phyloP scores from a whole-genome alignment of 92 coral and sea anemone species.

The Actinernus sp. region DNA sequence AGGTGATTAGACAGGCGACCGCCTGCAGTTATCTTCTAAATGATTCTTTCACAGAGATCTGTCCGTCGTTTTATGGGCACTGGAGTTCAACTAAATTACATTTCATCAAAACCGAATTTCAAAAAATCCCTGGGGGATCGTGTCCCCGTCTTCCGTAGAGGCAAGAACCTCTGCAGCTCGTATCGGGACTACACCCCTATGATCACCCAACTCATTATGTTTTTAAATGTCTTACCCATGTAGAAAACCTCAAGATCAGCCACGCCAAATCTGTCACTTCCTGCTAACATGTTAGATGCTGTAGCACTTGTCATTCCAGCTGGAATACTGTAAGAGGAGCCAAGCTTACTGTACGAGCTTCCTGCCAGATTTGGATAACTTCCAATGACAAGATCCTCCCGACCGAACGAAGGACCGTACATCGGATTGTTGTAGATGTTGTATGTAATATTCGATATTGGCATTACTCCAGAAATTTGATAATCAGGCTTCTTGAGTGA shows the following conservation, averaged over 20 bases:
- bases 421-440: not conserved
- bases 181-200: not conserved
- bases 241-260: constrained; percentile 36
- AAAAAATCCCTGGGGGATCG: no score
- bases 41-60: no score
- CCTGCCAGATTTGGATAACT: constrained; percentile 3
- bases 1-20: no score
- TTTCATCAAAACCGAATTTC: no score
- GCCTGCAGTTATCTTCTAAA: no score
- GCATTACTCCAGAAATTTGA: not conserved
- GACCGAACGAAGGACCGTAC: constrained; percentile 10
- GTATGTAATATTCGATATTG: not conserved
- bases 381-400: not conserved
- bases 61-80: no score
- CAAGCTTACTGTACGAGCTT: not conserved
- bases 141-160: no score
- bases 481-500: constrained; percentile 11
- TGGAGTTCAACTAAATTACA: no score
- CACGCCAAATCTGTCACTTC: constrained; percentile 13
- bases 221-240: constrained; percentile 11
- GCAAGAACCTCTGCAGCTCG: not conserved
- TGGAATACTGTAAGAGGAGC: not conserved
- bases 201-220: not conserved
- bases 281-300: constrained; percentile 16
- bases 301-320: not conserved